Evolutionary conservation across 2,888 invertebrate species (phyloP), one percentile per base, ranked within the genome.

Genomic region (Meliscaeva auricollis): DNA sequence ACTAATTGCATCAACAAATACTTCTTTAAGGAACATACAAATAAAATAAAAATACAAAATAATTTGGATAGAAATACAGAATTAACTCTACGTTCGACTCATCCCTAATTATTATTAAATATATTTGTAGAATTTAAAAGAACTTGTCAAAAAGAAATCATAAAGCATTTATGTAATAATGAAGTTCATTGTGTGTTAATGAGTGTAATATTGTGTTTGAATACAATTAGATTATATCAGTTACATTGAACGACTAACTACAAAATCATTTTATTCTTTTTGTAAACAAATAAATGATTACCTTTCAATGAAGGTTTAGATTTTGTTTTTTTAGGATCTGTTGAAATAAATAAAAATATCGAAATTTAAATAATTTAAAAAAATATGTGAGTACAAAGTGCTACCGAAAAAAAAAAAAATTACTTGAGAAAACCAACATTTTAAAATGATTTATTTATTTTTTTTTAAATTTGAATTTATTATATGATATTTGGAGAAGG

Each of bases 271-370:
- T 4, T n/a, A 22, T 56, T 32, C 22, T 30, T 54, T 7, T 20
- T 8, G 9, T 1, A 38, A 35, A 20, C 11, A 9, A 41, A 54
- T 2, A 13, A 17, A 41, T 83, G 35, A 66, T 84, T 84, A 84
- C 84, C 84, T 84, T 79, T 72, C 46, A 41, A 62, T 30, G 80
- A 66, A 68, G 74, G 70, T 17, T 79, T 84, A 54, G 83, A 58
- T 54, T 83, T 78, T 41, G 79, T 32, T 66, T 76, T 79, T 60
- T 79, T 76, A 38, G 70, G 72, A 84, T 84, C 84, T 84, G 84
- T 76, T 60, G 68, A 84, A 17, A 52, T 44, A 80, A 84, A 75
- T 70, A 64, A 20, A 54, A 30, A 22, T n/a, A 0, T 62, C 22
- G 41, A 41, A n/a, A 44, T 15, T 6, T 38, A 26, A 41, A 26